Evolutionary conservation across 2,888 invertebrate species (phyloP), one percentile per base, ranked within the genome.

Genomic region (Troglohyphantes excavatus): DNA sequence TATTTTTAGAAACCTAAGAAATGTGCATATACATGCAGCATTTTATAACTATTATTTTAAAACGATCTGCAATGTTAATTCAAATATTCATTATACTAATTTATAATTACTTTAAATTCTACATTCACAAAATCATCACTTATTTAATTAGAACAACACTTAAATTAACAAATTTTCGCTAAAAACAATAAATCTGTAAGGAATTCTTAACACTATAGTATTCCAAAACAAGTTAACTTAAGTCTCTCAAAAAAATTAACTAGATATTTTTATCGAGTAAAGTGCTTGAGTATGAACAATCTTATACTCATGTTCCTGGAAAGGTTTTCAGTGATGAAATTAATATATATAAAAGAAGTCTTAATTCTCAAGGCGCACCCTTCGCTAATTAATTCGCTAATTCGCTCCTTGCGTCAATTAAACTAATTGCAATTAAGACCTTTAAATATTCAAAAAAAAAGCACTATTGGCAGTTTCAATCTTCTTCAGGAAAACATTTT

Each of bases 401-500:
- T 39, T 39, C 43, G 26, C 27, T n/a, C n/a, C n/a, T 3, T n/a
- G 13, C 61, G 65, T 78, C 78, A 81, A 81, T 81, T 68, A 68
- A 81, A 68, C 29, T 81, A 68, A 81, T 68, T 81, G 81, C 68
- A 81, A 81, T 81, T 81, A 81, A 43, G n/a, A 29, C 19, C 68
- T 53, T 81, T 27, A n/a, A 29, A n/a, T 76, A n/a, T 19, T n/a
- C 43, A 81, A 19, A 68, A 78, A 81, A 81, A 68, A 46, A 53
- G 5, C 17, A 43, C 43, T 65, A 26, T 43, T 9, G 43, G 63
- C 63, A 43, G 23, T 17, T 43, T 19, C 61, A 76, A 76, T 61
- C 59, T n/a, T 19, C n/a, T 13, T 23, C 3, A 26, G 26, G 7
- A 78, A 59, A 61, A 78, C 17, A 78, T 39, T 29, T 6, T 61